Percentiles rank a stretch among this genome's conserved stretches.
Evolutionary conservation across 2,797 vertebrate genomes (phyloP).

Genomic region (Cryptoblepharus egeriae): DNA sequence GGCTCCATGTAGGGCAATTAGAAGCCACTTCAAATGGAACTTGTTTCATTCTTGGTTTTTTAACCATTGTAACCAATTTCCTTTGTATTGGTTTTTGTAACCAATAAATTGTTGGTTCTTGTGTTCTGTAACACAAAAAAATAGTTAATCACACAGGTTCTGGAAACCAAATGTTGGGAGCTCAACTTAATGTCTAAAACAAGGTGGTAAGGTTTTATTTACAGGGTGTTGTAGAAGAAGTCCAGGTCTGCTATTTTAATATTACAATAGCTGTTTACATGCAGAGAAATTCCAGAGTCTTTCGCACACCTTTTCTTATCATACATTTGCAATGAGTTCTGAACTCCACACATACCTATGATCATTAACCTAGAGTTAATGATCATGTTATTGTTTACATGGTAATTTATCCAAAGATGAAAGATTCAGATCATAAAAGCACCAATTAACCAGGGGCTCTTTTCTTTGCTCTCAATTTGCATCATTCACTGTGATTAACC

Average conservation of each 20-base stretch:
- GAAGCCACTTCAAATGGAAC: too few species aligned
- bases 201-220: constrained; percentile 9
- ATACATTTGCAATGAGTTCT: constrained; percentile 13
- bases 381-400: constrained; percentile 38
- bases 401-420: constrained; percentile 36
- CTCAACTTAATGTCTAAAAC: constrained; percentile 9
- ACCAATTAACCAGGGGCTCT: constrained; percentile 22
- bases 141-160: too few species aligned
- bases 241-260: not conserved
- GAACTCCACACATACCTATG: not conserved
- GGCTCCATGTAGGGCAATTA: too few species aligned
- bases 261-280: not conserved
- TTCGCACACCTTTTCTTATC: constrained; percentile 2
- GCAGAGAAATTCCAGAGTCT: not conserved
- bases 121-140: too few species aligned
- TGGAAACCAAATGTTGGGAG: too few species aligned
- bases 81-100: too few species aligned
- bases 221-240: not conserved
- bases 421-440: constrained; percentile 27
- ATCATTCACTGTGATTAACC: constrained; percentile 20
- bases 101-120: too few species aligned
- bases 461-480: constrained; percentile 26
- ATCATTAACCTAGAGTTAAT: constrained; percentile 40
- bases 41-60: too few species aligned
- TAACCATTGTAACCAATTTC: too few species aligned